Evolutionary conservation across 2,888 invertebrate species (phyloP).

Genomic region (Pasiphila rectangulata): DNA sequence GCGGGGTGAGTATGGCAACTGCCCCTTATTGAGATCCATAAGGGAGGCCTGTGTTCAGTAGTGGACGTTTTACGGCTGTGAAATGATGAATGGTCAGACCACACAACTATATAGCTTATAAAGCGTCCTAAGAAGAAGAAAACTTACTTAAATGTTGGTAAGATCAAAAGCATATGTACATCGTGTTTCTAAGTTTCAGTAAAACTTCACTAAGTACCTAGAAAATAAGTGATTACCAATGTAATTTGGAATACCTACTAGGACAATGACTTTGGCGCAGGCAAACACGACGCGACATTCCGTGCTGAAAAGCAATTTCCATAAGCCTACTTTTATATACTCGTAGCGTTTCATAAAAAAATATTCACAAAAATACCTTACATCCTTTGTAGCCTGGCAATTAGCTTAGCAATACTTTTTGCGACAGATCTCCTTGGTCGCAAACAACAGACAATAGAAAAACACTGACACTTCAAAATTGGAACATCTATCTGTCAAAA

Average conservation of each 20-base stretch:
- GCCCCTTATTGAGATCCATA: too few relatives aligned
- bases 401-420: slow-evolving; percentile 14
- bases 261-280: slow-evolving; percentile 20
- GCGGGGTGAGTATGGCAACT: too few relatives aligned
- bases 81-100: too few relatives aligned
- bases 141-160: too few relatives aligned
- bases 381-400: slow-evolving; percentile 1
- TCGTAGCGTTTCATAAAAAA: slow-evolving; percentile 21
- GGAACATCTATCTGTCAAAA: slow-evolving; percentile 49
- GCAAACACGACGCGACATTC: slow-evolving; percentile 21
- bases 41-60: too few relatives aligned
- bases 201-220: too few relatives aligned
- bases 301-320: slow-evolving; percentile 32
- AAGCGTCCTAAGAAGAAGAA: too few relatives aligned
- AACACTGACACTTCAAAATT: slow-evolving; percentile 28
- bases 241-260: slow-evolving; percentile 9
- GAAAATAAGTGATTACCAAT: too few relatives aligned
- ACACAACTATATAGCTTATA: too few relatives aligned
- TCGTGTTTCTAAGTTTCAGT: too few relatives aligned
- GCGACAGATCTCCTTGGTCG: slow-evolving; percentile 1
- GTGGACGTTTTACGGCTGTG: too few relatives aligned
- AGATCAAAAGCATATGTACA: too few relatives aligned
- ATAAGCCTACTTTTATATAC: slow-evolving; percentile 25
- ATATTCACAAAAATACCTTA: slow-evolving; percentile 12
- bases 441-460: background rate